Percentiles rank a stretch among this genome's conserved stretches.
These are phyloP conservation scores for Pycnonotus jocosus DNA, from an alignment of 2,113 vertebrate species.

Conservation along the genomic window DNA sequence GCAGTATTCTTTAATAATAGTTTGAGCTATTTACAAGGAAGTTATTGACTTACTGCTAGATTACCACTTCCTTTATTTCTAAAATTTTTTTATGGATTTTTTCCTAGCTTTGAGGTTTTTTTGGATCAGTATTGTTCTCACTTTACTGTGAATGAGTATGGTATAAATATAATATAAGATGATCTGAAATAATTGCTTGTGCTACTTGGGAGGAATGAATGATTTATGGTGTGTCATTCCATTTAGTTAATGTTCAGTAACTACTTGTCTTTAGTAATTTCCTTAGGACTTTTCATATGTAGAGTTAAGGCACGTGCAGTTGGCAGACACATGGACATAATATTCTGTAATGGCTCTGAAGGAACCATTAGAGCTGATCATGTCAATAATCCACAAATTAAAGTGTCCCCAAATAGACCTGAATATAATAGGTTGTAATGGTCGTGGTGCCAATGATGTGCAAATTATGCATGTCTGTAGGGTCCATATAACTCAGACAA, in stretches of 20 bases:
- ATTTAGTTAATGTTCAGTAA: constrained; percentile 51
- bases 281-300: constrained; percentile 57
- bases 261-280: constrained; percentile 61
- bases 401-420: constrained; percentile 65
- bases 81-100: background rate
- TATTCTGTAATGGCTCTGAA: constrained; percentile 65
- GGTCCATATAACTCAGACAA: constrained; percentile 30
- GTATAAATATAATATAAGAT: background rate
- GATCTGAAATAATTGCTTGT: constrained; percentile 6
- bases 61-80: background rate
- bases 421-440: constrained; percentile 64
- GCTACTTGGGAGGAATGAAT: background rate
- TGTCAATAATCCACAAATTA: constrained; percentile 69
- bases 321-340: constrained; percentile 66
- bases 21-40: background rate
- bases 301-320: constrained; percentile 51
- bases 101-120: background rate
- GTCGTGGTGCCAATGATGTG: constrained; percentile 50
- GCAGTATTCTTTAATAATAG: fast-evolving
- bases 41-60: background rate
- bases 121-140: background rate
- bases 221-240: constrained; percentile 4
- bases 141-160: background rate
- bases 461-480: constrained; percentile 54
- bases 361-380: constrained; percentile 65